Evolutionary conservation across 2,797 vertebrate genomes (phyloP), one percentile per base, ranked within the genome.

Genomic region (Sebastiscus tertius): DNA sequence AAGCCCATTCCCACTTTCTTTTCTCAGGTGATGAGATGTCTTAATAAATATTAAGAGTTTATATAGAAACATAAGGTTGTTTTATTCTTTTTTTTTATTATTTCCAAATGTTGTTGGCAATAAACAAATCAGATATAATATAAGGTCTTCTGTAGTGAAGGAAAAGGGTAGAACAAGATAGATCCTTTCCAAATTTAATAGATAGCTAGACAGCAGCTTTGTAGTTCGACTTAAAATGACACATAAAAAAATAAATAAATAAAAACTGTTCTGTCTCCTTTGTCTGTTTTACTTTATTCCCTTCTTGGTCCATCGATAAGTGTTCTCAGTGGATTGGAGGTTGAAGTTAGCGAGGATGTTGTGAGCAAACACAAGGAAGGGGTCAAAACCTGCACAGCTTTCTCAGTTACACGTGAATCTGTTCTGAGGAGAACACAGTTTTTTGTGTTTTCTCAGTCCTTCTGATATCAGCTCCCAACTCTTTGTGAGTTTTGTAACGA

Each of bases 191-290:
- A 58, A 33, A 65, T 31, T 13, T 10, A 67, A 54, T 54, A 64
- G 24, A 22, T 46, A 3, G 42, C 16, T 64, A 49, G 46, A 49
- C 46, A 49, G 46, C 46, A 49, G 68, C 14, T n/a, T 76, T 10
- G 6, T 8, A 46, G 26, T 56, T 27, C 24, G n/a, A 60, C 42
- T 70, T 55, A 77, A 76, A 72, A 76, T 42, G 33, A 22, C 14
- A 26, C 6, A 39, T 62, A 82, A 71, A 24, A 24, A 24, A 24
- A 24, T 24, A 24, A 24, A 24, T 24, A 24, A 79, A 81, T 83
- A 83, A 84, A 82, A 49, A 49, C 18, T 49, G 49, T 72, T 58
- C 26, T 42, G 26, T 56, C 3, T 81, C 54, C 46, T n/a, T 12
- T 58, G 27, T 82, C 59, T 33, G 9, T 36, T 58, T 55, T 9